These are phyloP conservation scores for Ichneumoninae sp. DNA, from an alignment of 2,888 invertebrate species.

Conservation along the genomic window DNA sequence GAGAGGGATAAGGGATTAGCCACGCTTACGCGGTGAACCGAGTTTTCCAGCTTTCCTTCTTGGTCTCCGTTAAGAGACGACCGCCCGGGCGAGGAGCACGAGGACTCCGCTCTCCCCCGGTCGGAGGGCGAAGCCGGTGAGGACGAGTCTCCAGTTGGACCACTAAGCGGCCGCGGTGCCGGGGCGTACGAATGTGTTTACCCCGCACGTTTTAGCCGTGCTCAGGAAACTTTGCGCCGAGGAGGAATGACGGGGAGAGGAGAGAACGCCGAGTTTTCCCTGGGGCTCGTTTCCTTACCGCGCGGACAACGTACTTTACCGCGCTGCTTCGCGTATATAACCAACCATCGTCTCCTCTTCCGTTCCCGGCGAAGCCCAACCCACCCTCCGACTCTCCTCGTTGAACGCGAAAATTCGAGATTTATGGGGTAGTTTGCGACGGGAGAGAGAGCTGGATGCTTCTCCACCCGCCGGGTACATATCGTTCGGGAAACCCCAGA, in stretches of 20 bases:
- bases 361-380: slow-evolving; percentile 23
- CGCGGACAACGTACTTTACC: slow-evolving; percentile 67
- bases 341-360: slow-evolving; percentile 54
- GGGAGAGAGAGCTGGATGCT: slow-evolving; percentile 39
- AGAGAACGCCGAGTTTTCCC: slow-evolving; percentile 59
- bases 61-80: slow-evolving; percentile 66
- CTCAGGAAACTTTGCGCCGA: slow-evolving; percentile 68
- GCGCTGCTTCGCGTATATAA: slow-evolving; percentile 50
- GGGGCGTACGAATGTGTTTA: slow-evolving; percentile 75
- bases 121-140: slow-evolving; percentile 27
- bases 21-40: slow-evolving; percentile 62
- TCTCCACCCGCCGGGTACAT: slow-evolving; percentile 42
- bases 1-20: slow-evolving; percentile 53
- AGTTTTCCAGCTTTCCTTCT: slow-evolving; percentile 51
- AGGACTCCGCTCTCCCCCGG: slow-evolving; percentile 62
- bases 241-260: slow-evolving; percentile 47
- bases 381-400: slow-evolving; percentile 28
- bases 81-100: slow-evolving; percentile 68
- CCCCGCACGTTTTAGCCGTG: slow-evolving; percentile 71
- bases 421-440: slow-evolving; percentile 63
- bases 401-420: slow-evolving; percentile 63
- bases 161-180: slow-evolving; percentile 72
- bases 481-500: slow-evolving; percentile 56
- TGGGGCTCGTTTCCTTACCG: slow-evolving; percentile 65
- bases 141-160: slow-evolving; percentile 59